Evolutionary conservation across 2,888 invertebrate genomes (phyloP), one percentile per base, ranked within the genome.

Genomic region (Nymphalis urticae): DNA sequence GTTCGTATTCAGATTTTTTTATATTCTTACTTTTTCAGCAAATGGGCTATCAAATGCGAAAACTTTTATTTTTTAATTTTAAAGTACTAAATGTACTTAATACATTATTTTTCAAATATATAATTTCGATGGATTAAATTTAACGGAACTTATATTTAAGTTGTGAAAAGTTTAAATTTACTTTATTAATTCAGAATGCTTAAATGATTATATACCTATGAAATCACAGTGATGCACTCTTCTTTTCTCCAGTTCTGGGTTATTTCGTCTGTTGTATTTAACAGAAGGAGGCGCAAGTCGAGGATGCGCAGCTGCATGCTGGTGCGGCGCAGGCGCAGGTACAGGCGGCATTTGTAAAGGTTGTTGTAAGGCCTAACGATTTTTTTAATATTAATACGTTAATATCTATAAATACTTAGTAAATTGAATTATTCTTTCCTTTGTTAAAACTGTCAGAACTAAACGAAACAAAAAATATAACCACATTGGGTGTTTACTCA

Each of bases 181-280:
- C 10, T 42, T 42, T 42, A 42, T 10, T 10, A 42, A 10, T 42
- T 42, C 10, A 3, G 48, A 48, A 48, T 13, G 6, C 10, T 42
- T 4, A 13, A 42, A 42, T 42, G 6, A 13, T 42, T 3, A 42
- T 13, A 42, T 13, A 66, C 67, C 59, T 87, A 97, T 95, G 89
- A 97, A 98, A 94, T 98, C 97, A 93, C 99, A 99, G 90, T 97
- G 98, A 86, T 99, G 98, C 80, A 98, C 98, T 83, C 99, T 93
- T 77, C 98, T 93, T 88, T 98, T 98, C 88, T 99, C 98, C 79
- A 99, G 91, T 87, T 99, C 98, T 0, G 98, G 98, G 92, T 99
- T 99, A 90, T 98, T 98, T 84, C 98, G 94, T 76, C 98, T 94
- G 93, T 98, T 98, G 92, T 97, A 98, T 83, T 96, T 97, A 74